Evolutionary conservation across 2,113 vertebrate genomes (phyloP), one percentile per base, ranked within the genome.

Genomic region (Lophochroa leadbeateri): DNA sequence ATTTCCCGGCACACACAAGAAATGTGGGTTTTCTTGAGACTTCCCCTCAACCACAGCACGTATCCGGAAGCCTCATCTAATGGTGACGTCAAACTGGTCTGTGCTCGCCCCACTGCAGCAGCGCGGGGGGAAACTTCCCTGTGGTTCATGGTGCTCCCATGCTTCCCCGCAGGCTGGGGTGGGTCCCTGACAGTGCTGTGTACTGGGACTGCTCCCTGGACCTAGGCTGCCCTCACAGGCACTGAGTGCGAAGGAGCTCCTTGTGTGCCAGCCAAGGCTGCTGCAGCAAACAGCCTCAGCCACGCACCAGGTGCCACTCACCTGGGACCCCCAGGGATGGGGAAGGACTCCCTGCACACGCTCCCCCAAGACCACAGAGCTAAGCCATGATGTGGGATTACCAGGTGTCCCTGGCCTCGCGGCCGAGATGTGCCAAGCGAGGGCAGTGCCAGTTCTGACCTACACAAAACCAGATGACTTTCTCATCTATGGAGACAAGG

Each of bases 241-340:
- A 7, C 27, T 1, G 8, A 57, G 74, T 1, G 1, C 21, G 55
- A 60, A 50, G 17, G 25, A 28, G 44, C 37, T 55, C n/a, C 31
- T 3, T 1, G 18, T 44, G 35, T 5, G 24, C 23, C 3, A 13
- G 39, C 1, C 1, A 23, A 12, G 2, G 2, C 29, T 4, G 27
- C 21, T 1, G 5, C 41, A 31, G 33, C 43, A 2, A 27, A 31
- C 11, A 9, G 43, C 29, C 60, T 15, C 27, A 4, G 35, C 28
- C 19, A 16, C 0, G 3, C 7, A 9, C 27, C 3, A 4, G 6
- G 33, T 6, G 41, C 39, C 19, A 18, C 0, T 3, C 7, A 7
- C 31, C 4, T 5, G 10, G n/a, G 5, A 47, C 33, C 1, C 15
- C 21, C 35, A 7, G 6, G 17, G 9, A 31, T 10, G 49, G 44